Base-by-base conservation (phyloP, 2,888 invertebrate genomes). In the Catocala sponsa region DNA sequence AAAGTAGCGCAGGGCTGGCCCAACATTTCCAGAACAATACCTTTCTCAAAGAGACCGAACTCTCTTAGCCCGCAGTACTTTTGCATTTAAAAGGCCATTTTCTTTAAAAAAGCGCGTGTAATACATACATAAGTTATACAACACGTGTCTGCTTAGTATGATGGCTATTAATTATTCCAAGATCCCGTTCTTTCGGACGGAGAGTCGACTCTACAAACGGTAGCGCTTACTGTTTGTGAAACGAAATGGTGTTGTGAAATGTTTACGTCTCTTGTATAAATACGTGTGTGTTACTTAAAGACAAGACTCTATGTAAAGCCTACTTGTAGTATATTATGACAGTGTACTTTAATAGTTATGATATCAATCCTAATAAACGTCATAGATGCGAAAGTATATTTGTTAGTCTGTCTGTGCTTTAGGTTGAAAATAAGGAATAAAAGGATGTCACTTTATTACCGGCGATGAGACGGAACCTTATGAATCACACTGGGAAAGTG, bases 141-240 rank as follows among this genome's bases (percentile, higher is more conserved):
- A 57, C 67, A 66, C 63, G 55, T 66, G 72, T 68, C 67, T 59
- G 56, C 53, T 69, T 65, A 78, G 62, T 70, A 62, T 70, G 63
- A 70, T 76, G 66, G 41, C 60, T 58, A 67, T 68, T 79, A 79
- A 78, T 78, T 78, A 78, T 76, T 68, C 79, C 59, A 49, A 52
- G 54, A 63, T 76, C 71, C 77, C 77, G 79, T 76, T 78, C 76
- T 63, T 70, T 79, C 69, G 66, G 67, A 70, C 70, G 68, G 59
- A 61, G 58, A 68, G 65, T 68, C 68, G 59, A 59, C 67, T 61
- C 62, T 49, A 48, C 53, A 43, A 57, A 74, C 77, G 70, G 77
- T 79, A 76, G 79, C 74, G 50, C 63, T 72, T 68, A 72, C 76
- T 56, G 75, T 78, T 61, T 55, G 68, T 48, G 25, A 42, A 38